Evolutionary conservation across 2,113 vertebrate genomes (phyloP).

Genomic region (Phylloscopus whistleri): DNA sequence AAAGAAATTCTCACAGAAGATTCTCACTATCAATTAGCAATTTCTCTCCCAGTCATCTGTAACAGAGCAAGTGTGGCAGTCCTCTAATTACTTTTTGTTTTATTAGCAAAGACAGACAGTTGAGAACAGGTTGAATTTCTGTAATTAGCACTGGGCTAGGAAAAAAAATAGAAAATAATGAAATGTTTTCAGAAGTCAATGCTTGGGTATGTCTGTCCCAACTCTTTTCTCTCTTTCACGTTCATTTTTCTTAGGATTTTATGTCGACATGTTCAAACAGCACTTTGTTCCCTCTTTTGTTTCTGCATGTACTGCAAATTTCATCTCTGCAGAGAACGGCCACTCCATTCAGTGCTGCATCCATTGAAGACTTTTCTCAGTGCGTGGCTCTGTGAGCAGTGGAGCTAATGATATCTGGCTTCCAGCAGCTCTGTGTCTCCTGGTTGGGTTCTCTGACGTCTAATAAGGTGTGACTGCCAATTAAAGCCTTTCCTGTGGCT

Average conservation of each 20-base stretch:
- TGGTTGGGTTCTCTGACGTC: slow-evolving; percentile 44
- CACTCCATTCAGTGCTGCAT: not conserved
- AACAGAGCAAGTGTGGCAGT: not conserved
- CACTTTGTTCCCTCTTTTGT: slow-evolving; percentile 55
- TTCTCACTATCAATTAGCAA: slow-evolving; percentile 12
- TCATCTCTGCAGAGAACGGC: not conserved
- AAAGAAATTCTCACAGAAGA: not conserved
- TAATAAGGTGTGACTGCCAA: slow-evolving; percentile 60
- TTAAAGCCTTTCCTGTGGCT: slow-evolving; percentile 60
- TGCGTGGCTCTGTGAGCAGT: not conserved
- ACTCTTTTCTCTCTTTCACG: not conserved
- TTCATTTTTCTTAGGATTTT: not conserved
- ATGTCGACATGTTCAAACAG: not conserved
- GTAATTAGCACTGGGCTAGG: slow-evolving; percentile 12
- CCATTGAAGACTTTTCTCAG: slow-evolving; percentile 32
- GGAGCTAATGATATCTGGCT: slow-evolving; percentile 53
- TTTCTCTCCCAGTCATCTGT: not conserved
- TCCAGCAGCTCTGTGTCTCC: slow-evolving; percentile 45
- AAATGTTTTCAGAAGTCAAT: slow-evolving; percentile 2
- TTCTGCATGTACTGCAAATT: slow-evolving; percentile 24
- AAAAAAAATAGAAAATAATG: not conserved
- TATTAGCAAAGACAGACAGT: slow-evolving; percentile 1
- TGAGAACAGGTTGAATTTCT: not conserved
- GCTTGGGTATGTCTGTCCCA: not conserved
- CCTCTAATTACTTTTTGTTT: not conserved